Evolutionary conservation across 2,113 vertebrate species (phyloP).

Genomic region (Heloderma charlesbogerti): DNA sequence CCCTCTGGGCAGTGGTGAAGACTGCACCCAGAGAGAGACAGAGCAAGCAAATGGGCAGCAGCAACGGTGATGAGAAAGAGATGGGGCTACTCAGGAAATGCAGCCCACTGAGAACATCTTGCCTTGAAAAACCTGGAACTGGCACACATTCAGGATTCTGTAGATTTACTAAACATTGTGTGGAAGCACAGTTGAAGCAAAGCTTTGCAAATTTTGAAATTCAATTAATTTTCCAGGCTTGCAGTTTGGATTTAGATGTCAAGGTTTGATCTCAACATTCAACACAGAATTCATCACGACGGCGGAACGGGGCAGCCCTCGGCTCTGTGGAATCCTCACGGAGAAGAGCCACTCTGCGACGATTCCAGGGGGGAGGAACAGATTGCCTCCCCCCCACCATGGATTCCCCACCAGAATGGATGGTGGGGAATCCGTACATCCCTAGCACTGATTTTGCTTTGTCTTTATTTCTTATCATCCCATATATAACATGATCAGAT

Average conservation of each 20-base stretch:
- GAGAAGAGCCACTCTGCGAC: too few relatives aligned
- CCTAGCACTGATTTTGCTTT: neutral
- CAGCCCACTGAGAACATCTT: too few relatives aligned
- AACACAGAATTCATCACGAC: too few relatives aligned
- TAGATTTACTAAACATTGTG: neutral
- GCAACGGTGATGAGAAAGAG: neutral
- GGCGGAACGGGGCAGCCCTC: too few relatives aligned
- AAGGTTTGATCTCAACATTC: too few relatives aligned
- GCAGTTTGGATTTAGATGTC: neutral
- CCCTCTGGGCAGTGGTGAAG: neutral
- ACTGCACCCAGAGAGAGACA: neutral
- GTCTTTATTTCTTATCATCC: neutral
- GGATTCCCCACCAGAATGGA: too few relatives aligned
- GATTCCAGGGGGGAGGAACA: too few relatives aligned
- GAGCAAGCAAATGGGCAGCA: neutral
- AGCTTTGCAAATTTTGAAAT: neutral
- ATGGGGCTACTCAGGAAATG: neutral
- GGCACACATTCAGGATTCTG: too few relatives aligned
- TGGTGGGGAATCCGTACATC: too few relatives aligned
- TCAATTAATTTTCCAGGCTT: neutral
- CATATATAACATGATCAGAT: neutral
- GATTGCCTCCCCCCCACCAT: too few relatives aligned
- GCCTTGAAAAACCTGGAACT: neutral
- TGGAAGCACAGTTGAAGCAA: neutral
- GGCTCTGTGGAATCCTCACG: too few relatives aligned